Percentiles rank a stretch among this genome's conserved stretches.
Conservation (phyloP, 2,113 vertebrate genomes). For the Myiozetetes cayanensis region DNA sequence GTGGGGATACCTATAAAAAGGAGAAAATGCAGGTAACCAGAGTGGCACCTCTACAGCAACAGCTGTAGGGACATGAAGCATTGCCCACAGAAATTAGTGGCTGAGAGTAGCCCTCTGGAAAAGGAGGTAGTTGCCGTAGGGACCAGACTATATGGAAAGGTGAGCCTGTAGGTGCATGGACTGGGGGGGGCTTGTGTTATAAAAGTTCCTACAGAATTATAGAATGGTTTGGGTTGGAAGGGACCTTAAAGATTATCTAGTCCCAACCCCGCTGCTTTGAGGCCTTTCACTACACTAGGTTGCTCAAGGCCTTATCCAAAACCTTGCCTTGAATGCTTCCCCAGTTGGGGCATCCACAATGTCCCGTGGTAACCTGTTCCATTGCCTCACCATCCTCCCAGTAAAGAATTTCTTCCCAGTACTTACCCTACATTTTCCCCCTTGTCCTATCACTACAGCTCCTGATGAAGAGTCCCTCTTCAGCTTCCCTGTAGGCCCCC, state of each 20-base stretch:
- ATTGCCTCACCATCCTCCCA: not conserved
- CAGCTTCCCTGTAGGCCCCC: not conserved
- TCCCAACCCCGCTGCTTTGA: not conserved
- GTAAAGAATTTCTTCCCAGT: not conserved
- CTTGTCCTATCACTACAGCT: not conserved
- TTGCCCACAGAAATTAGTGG: accelerated
- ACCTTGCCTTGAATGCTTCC: not conserved
- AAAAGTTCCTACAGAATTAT: not conserved
- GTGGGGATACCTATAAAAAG: accelerated
- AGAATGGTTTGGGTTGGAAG: not conserved
- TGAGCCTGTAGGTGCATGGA: not conserved
- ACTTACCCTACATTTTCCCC: not conserved
- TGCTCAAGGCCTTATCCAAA: not conserved
- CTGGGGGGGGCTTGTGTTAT: too few relatives aligned
- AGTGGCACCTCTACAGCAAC: accelerated
- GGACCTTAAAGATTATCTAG: not conserved
- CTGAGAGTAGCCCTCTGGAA: not conserved
- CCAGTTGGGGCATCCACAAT: not conserved
- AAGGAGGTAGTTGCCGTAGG: not conserved
- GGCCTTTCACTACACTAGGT: too few relatives aligned
- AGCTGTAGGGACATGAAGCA: accelerated
- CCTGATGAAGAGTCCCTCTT: not conserved
- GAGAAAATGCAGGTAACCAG: not conserved
- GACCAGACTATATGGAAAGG: not conserved
- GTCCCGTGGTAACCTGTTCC: not conserved